A percentile compares a stretch with the other conserved stretches of the same genome.
These are phyloP conservation scores for Dendrolimus pini DNA, from an alignment of 2,888 invertebrate species.

Conservation along the genomic window DNA sequence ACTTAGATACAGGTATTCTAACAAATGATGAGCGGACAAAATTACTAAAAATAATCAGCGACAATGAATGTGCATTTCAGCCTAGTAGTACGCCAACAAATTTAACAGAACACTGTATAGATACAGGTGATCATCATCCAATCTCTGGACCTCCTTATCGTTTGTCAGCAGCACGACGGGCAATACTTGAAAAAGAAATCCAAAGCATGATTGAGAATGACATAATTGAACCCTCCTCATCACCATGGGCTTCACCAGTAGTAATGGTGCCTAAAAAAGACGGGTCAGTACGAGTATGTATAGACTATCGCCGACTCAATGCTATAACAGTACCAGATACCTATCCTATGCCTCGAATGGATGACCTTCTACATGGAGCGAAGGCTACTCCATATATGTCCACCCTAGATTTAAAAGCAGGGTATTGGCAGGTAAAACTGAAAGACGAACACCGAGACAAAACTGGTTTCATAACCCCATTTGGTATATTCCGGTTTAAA, in stretches of 20 bases:
- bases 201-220: slow-evolving; percentile 25
- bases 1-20: too few species aligned
- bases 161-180: slow-evolving; percentile 20
- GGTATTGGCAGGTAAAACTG: slow-evolving; percentile 24
- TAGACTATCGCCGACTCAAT: slow-evolving; percentile 30
- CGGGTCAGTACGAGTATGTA: slow-evolving; percentile 26
- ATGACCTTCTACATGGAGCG: slow-evolving; percentile 24
- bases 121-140: slow-evolving; percentile 5
- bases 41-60: too few species aligned
- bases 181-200: slow-evolving; percentile 21
- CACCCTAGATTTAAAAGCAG: slow-evolving; percentile 21
- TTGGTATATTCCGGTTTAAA: slow-evolving; percentile 34
- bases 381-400: slow-evolving; percentile 22
- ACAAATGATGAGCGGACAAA: too few species aligned
- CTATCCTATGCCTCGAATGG: slow-evolving; percentile 43
- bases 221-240: slow-evolving; percentile 28
- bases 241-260: slow-evolving; percentile 35
- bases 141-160: slow-evolving; percentile 16
- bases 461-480: slow-evolving; percentile 32
- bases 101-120: not conserved
- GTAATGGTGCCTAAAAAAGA: slow-evolving; percentile 34
- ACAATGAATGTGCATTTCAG: too few species aligned
- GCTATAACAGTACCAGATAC: slow-evolving; percentile 18
- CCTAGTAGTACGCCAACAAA: too few species aligned
- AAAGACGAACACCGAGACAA: slow-evolving; percentile 24